Conservation (phyloP, 2,888 invertebrate genomes). For the Exocentrus adspersus region DNA sequence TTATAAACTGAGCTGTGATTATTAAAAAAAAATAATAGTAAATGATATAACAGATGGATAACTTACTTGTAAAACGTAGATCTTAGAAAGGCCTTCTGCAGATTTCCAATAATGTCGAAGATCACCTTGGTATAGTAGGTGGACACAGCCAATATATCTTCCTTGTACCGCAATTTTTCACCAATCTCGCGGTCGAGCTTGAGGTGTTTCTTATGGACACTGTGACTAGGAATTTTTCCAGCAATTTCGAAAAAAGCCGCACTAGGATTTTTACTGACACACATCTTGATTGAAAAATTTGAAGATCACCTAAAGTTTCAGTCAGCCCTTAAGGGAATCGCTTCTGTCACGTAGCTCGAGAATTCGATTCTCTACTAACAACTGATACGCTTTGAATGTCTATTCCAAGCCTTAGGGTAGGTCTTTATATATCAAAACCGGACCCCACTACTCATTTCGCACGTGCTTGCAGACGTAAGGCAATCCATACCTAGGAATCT, state of each 20-base stretch:
- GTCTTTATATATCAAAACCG: conserved; percentile 16
- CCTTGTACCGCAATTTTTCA: conserved; percentile 38
- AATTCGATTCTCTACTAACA: neutral
- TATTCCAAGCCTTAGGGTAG: conserved; percentile 16
- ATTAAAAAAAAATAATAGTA: neutral
- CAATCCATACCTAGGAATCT: too few species aligned
- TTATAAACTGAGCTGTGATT: too few species aligned
- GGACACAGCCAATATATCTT: conserved; percentile 53
- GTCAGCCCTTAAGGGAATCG: conserved; percentile 9
- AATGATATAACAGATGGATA: too few species aligned
- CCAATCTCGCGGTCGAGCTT: neutral
- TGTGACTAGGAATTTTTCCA: neutral
- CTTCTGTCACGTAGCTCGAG: conserved; percentile 9
- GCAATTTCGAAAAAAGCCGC: conserved; percentile 28
- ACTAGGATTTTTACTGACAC: conserved; percentile 46
- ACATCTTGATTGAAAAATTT: conserved; percentile 39
- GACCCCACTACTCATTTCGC: conserved; percentile 2
- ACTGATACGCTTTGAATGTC: conserved; percentile 12
- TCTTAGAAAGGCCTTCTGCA: conserved; percentile 48
- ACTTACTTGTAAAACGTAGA: conserved; percentile 56
- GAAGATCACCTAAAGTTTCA: neutral
- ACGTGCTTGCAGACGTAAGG: conserved; percentile 11
- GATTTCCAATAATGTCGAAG: conserved; percentile 46
- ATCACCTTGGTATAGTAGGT: conserved; percentile 55
- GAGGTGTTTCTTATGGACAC: neutral